These are phyloP conservation scores for Galleria mellonella DNA, from an alignment of 1,140 invertebrate genomes.

Conservation along the genomic window DNA sequence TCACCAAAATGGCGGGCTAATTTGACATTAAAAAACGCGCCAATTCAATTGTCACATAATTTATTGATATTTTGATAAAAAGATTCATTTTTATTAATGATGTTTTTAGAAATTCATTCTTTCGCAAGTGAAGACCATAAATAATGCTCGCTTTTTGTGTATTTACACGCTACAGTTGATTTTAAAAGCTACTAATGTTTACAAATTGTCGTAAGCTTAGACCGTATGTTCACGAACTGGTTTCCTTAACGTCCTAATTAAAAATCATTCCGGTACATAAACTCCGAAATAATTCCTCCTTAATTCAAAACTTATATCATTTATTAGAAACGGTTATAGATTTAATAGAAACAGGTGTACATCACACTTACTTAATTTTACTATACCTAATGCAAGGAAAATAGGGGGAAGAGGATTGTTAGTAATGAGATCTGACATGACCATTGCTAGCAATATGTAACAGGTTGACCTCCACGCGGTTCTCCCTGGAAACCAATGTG, in stretches of 20 bases:
- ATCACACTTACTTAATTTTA: too few species aligned
- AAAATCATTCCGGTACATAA: conserved; percentile 33
- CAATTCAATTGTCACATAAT: conserved; percentile 63
- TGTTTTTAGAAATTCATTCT: conserved; percentile 48
- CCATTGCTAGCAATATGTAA: too few species aligned
- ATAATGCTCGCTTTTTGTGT: conserved; percentile 33
- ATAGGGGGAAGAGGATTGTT: too few species aligned
- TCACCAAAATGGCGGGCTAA: conserved; percentile 30
- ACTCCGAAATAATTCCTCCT: conserved; percentile 9
- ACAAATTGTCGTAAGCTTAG: conserved; percentile 25
- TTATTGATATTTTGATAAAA: conserved; percentile 60
- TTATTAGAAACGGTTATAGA: too few species aligned
- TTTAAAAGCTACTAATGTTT: conserved; percentile 45
- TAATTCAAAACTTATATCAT: background rate
- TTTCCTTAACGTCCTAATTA: conserved; percentile 31
- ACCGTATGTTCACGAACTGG: conserved; percentile 9
- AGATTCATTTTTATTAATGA: conserved; percentile 49
- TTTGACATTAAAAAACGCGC: conserved; percentile 67
- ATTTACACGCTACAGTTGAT: conserved; percentile 53
- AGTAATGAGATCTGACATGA: too few species aligned
- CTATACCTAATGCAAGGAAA: too few species aligned
- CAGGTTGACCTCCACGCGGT: too few species aligned
- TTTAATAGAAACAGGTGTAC: too few species aligned
- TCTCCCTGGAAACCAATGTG: too few species aligned
- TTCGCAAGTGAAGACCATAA: conserved; percentile 40